Evolutionary conservation across 2,888 invertebrate genomes (phyloP).

Genomic region (Sycophila texana): DNA sequence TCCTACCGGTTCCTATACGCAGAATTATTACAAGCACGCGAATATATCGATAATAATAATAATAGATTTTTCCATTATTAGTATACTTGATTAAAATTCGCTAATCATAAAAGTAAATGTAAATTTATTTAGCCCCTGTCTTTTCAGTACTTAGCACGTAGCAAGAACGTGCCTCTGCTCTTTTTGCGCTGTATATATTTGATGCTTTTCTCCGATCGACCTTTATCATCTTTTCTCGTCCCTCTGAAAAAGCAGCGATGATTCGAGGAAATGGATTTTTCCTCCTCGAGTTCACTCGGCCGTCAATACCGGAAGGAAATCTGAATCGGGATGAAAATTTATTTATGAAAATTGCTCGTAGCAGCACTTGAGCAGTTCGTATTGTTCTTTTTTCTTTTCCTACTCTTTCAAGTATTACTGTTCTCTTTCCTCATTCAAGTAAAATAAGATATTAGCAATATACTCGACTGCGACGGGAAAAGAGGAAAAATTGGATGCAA

Average conservation of each 20-base stretch:
- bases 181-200: not conserved
- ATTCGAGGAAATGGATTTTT: conserved; percentile 43
- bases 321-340: conserved; percentile 33
- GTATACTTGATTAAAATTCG: no score
- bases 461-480: no score
- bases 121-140: not conserved
- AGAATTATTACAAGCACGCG: no score
- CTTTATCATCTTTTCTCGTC: conserved; percentile 15
- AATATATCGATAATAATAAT: no score
- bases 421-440: not conserved
- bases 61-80: no score
- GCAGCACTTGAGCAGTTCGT: not conserved
- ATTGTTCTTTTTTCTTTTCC: not conserved
- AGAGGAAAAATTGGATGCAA: no score
- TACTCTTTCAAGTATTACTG: not conserved
- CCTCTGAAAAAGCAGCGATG: conserved; percentile 26
- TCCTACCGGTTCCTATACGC: no score
- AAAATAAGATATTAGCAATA: no score
- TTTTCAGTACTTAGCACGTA: no score
- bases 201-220: conserved; percentile 6
- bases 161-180: not conserved
- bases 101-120: not conserved
- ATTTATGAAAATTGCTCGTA: conserved; percentile 35
- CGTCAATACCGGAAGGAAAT: conserved; percentile 18
- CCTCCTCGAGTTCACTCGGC: not conserved